Conservation (phyloP, 2,113 vertebrate species). For the Nycticryphes semicollaris region DNA sequence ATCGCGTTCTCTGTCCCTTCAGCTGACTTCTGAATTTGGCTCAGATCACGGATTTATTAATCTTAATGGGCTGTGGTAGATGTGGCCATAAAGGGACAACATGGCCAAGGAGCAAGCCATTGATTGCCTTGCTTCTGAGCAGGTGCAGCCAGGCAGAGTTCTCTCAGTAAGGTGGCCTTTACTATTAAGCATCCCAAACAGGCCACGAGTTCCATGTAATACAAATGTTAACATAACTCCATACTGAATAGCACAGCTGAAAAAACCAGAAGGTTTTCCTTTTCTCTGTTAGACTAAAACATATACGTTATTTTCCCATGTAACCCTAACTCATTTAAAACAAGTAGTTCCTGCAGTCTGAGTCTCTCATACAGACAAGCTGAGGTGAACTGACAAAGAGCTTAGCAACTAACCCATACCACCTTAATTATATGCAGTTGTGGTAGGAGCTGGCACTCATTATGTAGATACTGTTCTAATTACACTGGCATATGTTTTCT, state of each 20-base stretch:
- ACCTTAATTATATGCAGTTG: neutral
- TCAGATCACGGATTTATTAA: rapidly evolving
- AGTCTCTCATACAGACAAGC: neutral
- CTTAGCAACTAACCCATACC: neutral
- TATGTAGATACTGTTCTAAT: neutral
- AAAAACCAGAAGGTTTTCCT: rapidly evolving
- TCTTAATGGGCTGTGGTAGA: neutral
- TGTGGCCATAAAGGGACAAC: neutral
- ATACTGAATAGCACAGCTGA: neutral
- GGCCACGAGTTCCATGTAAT: rapidly evolving
- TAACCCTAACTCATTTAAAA: neutral
- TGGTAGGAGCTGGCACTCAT: neutral
- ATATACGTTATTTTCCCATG: neutral
- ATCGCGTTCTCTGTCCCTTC: rapidly evolving
- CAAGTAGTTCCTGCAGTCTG: neutral
- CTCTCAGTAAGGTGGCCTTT: too few relatives aligned
- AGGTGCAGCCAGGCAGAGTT: neutral
- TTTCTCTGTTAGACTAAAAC: neutral
- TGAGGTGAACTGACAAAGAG: neutral
- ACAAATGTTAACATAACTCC: neutral
- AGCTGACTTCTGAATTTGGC: neutral
- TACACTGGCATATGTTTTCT: neutral
- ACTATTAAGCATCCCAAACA: neutral
- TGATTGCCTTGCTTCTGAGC: neutral
- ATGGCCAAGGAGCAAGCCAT: neutral